Evolutionary conservation across 2,888 invertebrate species (phyloP).

Genomic region (Heliconius cydno): DNA sequence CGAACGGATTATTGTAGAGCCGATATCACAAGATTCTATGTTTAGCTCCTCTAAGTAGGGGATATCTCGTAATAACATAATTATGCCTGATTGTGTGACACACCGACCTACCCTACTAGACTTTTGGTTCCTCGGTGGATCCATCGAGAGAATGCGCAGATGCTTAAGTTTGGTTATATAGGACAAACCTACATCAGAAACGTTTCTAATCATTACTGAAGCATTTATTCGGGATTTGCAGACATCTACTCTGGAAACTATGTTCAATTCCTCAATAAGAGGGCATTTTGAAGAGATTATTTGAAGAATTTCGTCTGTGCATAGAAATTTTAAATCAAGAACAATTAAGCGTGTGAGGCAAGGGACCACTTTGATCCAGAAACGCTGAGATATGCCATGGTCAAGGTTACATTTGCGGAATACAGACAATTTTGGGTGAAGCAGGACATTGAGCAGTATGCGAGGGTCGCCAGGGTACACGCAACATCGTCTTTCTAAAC

Average conservation of each 20-base stretch:
- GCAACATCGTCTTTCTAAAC: slow-evolving; percentile 75
- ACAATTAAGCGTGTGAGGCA: slow-evolving; percentile 69
- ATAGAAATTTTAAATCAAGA: slow-evolving; percentile 78
- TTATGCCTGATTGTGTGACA: slow-evolving; percentile 76
- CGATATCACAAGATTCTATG: slow-evolving; percentile 80
- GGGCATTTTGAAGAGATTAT: slow-evolving; percentile 70
- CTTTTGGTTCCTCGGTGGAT: slow-evolving; percentile 76
- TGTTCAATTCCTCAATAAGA: slow-evolving; percentile 75
- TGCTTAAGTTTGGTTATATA: slow-evolving; percentile 70
- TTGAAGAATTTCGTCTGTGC: slow-evolving; percentile 79
- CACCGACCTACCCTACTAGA: slow-evolving; percentile 73
- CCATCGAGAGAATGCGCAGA: slow-evolving; percentile 73
- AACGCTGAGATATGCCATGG: slow-evolving; percentile 71
- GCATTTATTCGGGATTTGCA: slow-evolving; percentile 78
- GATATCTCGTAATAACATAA: slow-evolving; percentile 69
- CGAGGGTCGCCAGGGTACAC: slow-evolving; percentile 74
- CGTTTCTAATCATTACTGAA: slow-evolving; percentile 75
- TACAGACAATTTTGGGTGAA: slow-evolving; percentile 74
- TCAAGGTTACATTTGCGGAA: slow-evolving; percentile 79
- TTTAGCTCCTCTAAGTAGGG: slow-evolving; percentile 74
- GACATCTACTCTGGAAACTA: slow-evolving; percentile 77
- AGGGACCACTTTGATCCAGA: slow-evolving; percentile 72
- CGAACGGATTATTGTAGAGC: slow-evolving; percentile 73
- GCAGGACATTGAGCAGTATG: slow-evolving; percentile 72
- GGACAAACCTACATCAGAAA: slow-evolving; percentile 74